Percentiles rank a stretch among this genome's conserved stretches.
Evolutionary conservation across 1,140 invertebrate species (phyloP).

Genomic region (Andrena cerasifolii): DNA sequence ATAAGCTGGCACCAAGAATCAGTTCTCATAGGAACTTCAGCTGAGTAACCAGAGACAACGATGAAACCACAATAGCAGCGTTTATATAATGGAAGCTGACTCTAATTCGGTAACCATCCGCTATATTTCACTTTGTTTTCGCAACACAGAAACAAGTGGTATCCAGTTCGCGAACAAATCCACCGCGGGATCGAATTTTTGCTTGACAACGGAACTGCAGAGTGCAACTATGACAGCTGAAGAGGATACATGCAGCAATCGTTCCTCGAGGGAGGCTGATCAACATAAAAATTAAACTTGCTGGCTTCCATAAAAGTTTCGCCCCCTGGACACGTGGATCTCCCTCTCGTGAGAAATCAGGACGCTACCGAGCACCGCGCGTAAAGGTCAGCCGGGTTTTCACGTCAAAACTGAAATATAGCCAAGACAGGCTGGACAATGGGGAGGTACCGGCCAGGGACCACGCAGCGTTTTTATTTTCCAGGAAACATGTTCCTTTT

Average conservation of each 20-base stretch:
- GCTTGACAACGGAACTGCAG: too few species aligned
- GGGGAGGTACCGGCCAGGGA: not conserved
- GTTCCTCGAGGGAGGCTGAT: not conserved
- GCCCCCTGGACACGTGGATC: not conserved
- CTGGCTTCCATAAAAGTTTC: slow-evolving; percentile 3
- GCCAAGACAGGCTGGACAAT: not conserved
- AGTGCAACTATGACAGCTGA: too few species aligned
- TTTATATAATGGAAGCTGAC: not conserved
- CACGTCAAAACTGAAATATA: slow-evolving; percentile 6
- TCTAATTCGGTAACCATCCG: not conserved
- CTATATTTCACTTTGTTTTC: not conserved
- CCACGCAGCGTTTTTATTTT: not conserved
- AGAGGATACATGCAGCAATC: not conserved
- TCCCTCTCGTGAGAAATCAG: slow-evolving; percentile 18
- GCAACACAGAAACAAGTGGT: not conserved
- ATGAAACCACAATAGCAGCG: not conserved
- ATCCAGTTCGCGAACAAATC: not conserved
- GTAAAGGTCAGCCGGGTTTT: slow-evolving; percentile 2
- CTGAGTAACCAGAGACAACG: not conserved
- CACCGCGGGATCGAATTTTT: too few species aligned
- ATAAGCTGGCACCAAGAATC: too few species aligned
- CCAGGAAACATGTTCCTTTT: too few species aligned
- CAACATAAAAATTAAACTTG: slow-evolving; percentile 3
- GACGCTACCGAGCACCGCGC: too few species aligned
- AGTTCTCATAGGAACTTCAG: not conserved